Conservation (phyloP, 64 coral and sea anemone genomes). For the Actinia tenebrosa region DNA sequence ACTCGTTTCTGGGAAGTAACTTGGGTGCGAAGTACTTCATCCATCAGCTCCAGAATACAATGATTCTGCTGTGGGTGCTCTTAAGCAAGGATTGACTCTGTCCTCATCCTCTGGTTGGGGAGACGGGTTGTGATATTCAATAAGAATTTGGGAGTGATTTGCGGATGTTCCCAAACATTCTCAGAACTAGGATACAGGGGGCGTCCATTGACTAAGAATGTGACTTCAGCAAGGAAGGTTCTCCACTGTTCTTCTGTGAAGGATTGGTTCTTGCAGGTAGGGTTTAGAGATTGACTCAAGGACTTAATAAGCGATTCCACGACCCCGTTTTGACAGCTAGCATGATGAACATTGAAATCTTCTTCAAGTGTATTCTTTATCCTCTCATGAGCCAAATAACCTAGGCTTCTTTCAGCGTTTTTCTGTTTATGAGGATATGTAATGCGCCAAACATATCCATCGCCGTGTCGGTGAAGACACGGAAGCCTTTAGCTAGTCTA, state of each 20-base stretch:
- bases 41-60: slow-evolving; percentile 27
- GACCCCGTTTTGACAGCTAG: slow-evolving; percentile 19
- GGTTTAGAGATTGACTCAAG: slow-evolving; percentile 7
- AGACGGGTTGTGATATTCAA: not conserved
- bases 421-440: slow-evolving; percentile 33
- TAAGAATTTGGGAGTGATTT: slow-evolving; percentile 33
- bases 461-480: slow-evolving; percentile 43
- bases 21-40: slow-evolving; percentile 19
- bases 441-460: slow-evolving; percentile 60
- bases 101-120: not conserved
- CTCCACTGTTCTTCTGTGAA: slow-evolving; percentile 33
- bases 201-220: slow-evolving; percentile 24
- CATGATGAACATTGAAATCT: not conserved
- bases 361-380: not conserved
- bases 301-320: slow-evolving; percentile 36
- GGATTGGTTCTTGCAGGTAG: slow-evolving; percentile 27
- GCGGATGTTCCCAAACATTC: slow-evolving; percentile 45
- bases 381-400: slow-evolving; percentile 25
- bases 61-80: slow-evolving; percentile 29
- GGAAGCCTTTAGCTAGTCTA: slow-evolving; percentile 17
- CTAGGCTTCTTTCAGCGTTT: slow-evolving; percentile 55
- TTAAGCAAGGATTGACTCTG: slow-evolving; percentile 5
- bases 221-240: slow-evolving; percentile 27
- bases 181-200: slow-evolving; percentile 40
- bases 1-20: slow-evolving; percentile 20